phyloP scores from a whole-genome alignment of 2,888 invertebrate genomes.

The Amphipyra tragopoginis region DNA sequence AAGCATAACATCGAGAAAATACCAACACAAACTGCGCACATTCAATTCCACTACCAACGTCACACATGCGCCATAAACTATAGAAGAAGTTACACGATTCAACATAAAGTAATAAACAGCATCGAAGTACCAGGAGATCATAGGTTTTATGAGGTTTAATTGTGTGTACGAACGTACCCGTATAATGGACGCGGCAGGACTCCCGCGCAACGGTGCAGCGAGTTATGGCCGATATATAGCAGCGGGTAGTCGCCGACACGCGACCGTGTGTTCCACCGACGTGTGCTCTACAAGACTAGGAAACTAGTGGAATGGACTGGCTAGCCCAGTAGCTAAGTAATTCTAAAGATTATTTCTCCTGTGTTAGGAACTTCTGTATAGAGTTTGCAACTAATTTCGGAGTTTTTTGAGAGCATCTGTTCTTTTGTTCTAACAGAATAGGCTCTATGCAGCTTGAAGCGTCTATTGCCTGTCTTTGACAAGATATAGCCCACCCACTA shows the following conservation, averaged over 20 bases:
- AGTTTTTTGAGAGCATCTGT: no score
- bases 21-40: constrained; percentile 2
- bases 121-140: constrained; percentile 69
- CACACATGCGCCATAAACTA: constrained; percentile 44
- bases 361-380: no score
- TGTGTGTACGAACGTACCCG: constrained; percentile 69
- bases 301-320: constrained; percentile 37
- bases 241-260: constrained; percentile 68
- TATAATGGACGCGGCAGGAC: constrained; percentile 77
- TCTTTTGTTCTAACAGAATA: no score
- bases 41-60: constrained; percentile 29
- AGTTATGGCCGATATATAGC: constrained; percentile 72
- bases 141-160: constrained; percentile 76
- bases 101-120: constrained; percentile 56
- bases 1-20: constrained; percentile 1
- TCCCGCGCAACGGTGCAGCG: constrained; percentile 68
- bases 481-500: no score
- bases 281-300: constrained; percentile 61
- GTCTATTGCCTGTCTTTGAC: no score
- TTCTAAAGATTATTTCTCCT: no score
- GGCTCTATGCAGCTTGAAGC: no score
- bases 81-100: constrained; percentile 30
- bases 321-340: no score
- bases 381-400: no score
- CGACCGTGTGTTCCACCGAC: constrained; percentile 64